These are phyloP conservation scores for Drosophila crucigera DNA, from an alignment of 2,888 invertebrate genomes.

Conservation along the genomic window DNA sequence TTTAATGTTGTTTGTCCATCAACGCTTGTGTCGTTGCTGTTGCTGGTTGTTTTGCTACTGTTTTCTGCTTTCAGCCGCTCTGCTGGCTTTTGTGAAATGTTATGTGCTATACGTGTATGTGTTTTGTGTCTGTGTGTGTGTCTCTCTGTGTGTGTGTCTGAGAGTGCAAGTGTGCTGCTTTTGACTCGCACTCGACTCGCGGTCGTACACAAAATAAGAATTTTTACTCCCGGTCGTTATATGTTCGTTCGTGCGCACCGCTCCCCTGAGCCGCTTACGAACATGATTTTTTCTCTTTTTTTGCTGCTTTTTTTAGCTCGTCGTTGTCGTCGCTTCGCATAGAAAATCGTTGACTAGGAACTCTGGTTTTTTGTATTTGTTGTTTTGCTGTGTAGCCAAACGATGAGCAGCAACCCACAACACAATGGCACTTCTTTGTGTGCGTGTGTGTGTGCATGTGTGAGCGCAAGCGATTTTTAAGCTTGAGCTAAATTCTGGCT, in stretches of 20 bases:
- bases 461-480: not conserved
- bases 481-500: constrained; percentile 10
- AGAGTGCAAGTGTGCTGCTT: constrained; percentile 12
- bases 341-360: constrained; percentile 30
- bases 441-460: not conserved
- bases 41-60: constrained; percentile 57
- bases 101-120: constrained; percentile 9
- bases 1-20: constrained; percentile 18
- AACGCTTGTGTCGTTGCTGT: constrained; percentile 40
- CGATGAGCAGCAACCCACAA: not conserved
- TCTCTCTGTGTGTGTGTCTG: not conserved
- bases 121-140: not conserved
- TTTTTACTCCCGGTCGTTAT: constrained; percentile 43
- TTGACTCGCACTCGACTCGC: constrained; percentile 18
- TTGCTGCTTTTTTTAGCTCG: constrained; percentile 13
- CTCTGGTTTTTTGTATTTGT: constrained; percentile 17
- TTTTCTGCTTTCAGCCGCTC: constrained; percentile 40
- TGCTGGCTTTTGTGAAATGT: constrained; percentile 50
- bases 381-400: constrained; percentile 14
- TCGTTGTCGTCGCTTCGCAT: not conserved
- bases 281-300: constrained; percentile 16
- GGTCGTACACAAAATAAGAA: constrained; percentile 33
- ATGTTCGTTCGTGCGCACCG: constrained; percentile 28
- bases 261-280: constrained; percentile 45
- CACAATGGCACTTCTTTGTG: constrained; percentile 4